Percentiles rank a stretch among this genome's conserved stretches.
phyloP scores from a whole-genome alignment of 2,113 vertebrate species.

The Orcinus orca region DNA sequence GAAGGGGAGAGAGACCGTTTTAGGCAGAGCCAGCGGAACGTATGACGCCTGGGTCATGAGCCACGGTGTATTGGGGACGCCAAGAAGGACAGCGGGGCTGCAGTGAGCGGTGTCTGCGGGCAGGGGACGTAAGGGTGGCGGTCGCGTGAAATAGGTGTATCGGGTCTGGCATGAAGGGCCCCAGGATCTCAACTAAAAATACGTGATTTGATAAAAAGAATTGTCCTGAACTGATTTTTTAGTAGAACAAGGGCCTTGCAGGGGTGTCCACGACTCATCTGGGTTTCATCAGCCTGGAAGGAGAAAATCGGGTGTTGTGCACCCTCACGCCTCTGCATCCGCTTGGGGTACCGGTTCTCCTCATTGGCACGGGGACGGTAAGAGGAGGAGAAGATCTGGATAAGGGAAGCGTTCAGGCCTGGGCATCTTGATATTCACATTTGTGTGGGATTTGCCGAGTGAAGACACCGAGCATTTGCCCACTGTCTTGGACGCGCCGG shows the following conservation, averaged over 20 bases:
- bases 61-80: neutral
- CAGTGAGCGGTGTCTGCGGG: rapidly evolving
- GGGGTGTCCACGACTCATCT: neutral
- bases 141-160: no score
- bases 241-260: neutral
- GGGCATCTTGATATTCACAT: no score
- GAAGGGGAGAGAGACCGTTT: neutral
- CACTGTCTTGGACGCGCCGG: no score
- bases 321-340: rapidly evolving
- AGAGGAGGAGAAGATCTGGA: neutral
- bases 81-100: no score
- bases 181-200: neutral
- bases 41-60: neutral
- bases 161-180: neutral
- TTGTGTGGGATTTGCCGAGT: no score
- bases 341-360: no score
- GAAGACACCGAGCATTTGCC: neutral
- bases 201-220: neutral
- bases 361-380: rapidly evolving
- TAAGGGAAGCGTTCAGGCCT: neutral
- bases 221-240: neutral
- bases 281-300: neutral
- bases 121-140: rapidly evolving
- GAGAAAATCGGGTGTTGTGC: rapidly evolving
- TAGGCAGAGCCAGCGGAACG: no score